Conservation (phyloP, 2,113 vertebrate genomes). For the Sakesphorus luctuosus region DNA sequence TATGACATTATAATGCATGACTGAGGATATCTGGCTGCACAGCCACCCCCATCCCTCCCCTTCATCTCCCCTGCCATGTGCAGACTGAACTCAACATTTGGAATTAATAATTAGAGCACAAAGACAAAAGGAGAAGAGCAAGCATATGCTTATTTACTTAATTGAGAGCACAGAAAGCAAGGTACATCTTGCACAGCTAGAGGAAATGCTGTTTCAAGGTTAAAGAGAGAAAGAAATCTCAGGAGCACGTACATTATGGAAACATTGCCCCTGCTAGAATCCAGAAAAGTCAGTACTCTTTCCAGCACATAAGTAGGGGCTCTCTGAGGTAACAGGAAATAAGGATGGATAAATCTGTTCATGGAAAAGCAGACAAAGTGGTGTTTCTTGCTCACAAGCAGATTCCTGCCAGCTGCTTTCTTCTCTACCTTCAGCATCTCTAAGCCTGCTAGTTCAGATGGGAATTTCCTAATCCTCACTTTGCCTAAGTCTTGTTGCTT, state of each 20-base stretch:
- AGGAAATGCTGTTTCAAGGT: slow-evolving; percentile 7
- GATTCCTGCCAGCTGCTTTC: not conserved
- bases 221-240: slow-evolving; percentile 15
- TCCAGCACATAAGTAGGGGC: not conserved
- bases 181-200: not conserved
- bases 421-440: not conserved
- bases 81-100: not conserved
- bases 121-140: not conserved
- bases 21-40: not conserved
- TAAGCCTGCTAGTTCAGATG: not conserved
- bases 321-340: not conserved
- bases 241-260: not conserved
- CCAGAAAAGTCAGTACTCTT: not conserved
- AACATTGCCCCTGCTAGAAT: slow-evolving; percentile 4
- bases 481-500: not conserved
- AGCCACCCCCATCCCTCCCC: not conserved
- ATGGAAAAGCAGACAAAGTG: not conserved
- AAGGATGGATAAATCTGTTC: not conserved
- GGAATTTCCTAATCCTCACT: too few species aligned
- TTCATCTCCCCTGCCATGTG: not conserved
- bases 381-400: not conserved
- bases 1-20: not conserved
- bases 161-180: not conserved
- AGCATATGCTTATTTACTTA: slow-evolving; percentile 3
- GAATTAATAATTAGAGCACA: slow-evolving; percentile 4